Evolutionary conservation across 2,888 invertebrate species (phyloP), one percentile per base, ranked within the genome.

Genomic region (Scaptomyza polygonia): DNA sequence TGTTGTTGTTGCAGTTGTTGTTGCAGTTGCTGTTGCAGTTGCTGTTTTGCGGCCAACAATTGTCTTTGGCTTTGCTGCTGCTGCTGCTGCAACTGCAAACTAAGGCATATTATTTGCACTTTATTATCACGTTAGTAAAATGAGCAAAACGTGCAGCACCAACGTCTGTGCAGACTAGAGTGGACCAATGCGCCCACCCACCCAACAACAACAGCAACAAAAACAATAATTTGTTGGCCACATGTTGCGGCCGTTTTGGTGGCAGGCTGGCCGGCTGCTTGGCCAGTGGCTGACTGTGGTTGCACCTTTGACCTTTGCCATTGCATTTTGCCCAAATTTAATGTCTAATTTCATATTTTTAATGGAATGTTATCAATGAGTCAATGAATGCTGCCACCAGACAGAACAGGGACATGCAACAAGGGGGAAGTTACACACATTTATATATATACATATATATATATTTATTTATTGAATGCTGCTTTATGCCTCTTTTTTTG

Each of bases 71-170:
- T 36, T n/a, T 44, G 64, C 65, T 72, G 77, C 54, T 54, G 59
- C 72, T 44, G 64, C 65, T 72, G 77, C 54, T 54, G 59, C 72
- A 62, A 72, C 75, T 74, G 69, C 72, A 61, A 70, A 70, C 79
- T 84, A 70, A 88, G 82, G 84, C 89, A 90, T 91, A 89, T 91
- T 91, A 91, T 91, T 91, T 91, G 91, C 91, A 91, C 91, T 91
- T 91, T 91, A 91, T 91, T 91, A 91, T 90, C 91, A 89, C 90
- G 90, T 91, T 91, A 90, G 88, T 84, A 79, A 89, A 89, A 89
- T 89, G 86, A 89, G 83, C 75, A 83, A 88, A 89, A 90, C 88
- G 86, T 88, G 88, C 86, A 86, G 79, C 71, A 39, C 39, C 57
- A 69, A 68, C 77, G 72, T 52, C 59, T 42, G 64, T 30, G 8